These are phyloP conservation scores for Macropus fuliginosus DNA, from an alignment of 2,797 vertebrate species.

Conservation along the genomic window DNA sequence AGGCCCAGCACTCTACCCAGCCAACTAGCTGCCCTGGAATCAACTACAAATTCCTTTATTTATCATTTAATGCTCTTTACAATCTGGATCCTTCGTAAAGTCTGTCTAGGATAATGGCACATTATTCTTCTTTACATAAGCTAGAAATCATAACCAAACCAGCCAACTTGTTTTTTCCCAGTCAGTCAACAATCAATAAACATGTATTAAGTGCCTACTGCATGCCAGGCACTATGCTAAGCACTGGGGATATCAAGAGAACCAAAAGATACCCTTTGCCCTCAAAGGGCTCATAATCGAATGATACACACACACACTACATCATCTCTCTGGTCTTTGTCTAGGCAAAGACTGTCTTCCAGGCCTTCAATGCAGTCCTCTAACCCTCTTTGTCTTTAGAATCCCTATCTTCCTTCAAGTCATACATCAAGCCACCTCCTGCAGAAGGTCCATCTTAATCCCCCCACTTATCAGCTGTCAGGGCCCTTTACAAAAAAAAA, in stretches of 20 bases:
- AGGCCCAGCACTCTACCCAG: neutral
- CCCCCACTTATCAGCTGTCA: too few species aligned
- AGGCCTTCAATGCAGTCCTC: neutral
- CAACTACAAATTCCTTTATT: neutral
- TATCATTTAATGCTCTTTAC: neutral
- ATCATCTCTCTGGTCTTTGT: neutral
- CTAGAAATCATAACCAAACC: neutral
- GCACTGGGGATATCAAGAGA: neutral
- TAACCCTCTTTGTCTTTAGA: neutral
- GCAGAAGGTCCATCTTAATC: neutral
- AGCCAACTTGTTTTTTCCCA: neutral
- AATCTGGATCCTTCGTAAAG: neutral
- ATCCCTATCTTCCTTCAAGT: neutral
- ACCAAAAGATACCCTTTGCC: neutral
- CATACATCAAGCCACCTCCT: neutral
- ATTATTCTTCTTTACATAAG: neutral
- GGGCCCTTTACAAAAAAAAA: too few species aligned
- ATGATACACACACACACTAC: too few species aligned
- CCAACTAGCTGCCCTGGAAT: neutral
- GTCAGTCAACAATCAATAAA: neutral
- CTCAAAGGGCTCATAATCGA: neutral
- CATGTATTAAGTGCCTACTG: neutral
- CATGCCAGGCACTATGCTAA: neutral
- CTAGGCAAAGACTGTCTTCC: neutral
- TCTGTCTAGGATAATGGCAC: neutral